Base-by-base conservation (phyloP, 2,888 invertebrate genomes). In the Campaea margaritaria region DNA sequence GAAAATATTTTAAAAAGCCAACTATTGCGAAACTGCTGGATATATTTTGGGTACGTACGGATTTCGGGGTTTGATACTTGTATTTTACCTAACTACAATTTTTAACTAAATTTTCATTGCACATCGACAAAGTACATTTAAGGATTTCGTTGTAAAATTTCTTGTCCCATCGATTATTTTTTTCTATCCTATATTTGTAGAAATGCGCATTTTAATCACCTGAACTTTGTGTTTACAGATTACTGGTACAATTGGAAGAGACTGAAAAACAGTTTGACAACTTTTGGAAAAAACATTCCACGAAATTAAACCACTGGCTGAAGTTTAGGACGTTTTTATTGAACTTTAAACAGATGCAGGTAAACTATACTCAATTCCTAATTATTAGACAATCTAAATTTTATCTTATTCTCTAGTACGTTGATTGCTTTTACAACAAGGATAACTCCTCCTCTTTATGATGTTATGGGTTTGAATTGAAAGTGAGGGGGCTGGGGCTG, bases 281-380 rank as follows among this genome's bases (percentile, higher is more conserved):
- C 74, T 99, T 98, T 91, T 99, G 99, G 99, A 95, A 95, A 57
- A 96, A 96, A 76, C 99, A 99, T 93, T 97, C 97, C 75, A 95
- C 95, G 59, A 96, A 97, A 78, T 93, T 99, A 79, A 95, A 96
- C 76, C 97, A 98, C 84, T 98, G 98, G 91, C 93, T 99, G 68
- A 96, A 96, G 76, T 94, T 99, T 79, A 94, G 99, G 75, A 95
- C 96, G 75, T 99, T 99, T 93, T 99, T 99, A 91, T 97, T 98
- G 81, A 97, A 97, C 82, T 99, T 99, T 85, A 95, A 97, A 80
- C 97, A 98, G 84, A 94, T 98, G 76, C 97, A 97, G 93, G 95
- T 95, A 81, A 58, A 51, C 60, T 62, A 57, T 50, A 49, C 51
- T 47, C 58, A 21, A 31, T 21, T 43, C 15, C 16, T 57, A 61